A percentile compares a stretch with the other conserved stretches of the same genome.
These are phyloP conservation scores for Caranx ignobilis DNA, from an alignment of 2,113 vertebrate species.

Conservation along the genomic window DNA sequence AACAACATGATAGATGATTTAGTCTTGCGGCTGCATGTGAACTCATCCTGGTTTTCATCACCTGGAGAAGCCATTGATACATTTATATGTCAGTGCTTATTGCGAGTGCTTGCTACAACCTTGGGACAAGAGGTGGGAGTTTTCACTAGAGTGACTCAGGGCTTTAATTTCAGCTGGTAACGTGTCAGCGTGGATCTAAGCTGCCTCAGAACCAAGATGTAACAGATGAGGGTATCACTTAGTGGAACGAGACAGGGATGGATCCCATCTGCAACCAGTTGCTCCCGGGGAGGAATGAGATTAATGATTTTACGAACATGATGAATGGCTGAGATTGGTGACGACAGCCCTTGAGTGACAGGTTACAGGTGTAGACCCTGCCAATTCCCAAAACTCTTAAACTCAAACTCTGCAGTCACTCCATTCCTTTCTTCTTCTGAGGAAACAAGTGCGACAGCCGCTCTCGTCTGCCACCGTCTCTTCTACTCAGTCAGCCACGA, in stretches of 20 bases:
- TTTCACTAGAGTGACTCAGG: slow-evolving; percentile 32
- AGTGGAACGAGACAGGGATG: slow-evolving; percentile 46
- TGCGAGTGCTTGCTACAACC: slow-evolving; percentile 27
- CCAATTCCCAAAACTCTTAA: slow-evolving; percentile 63
- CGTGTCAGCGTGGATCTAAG: slow-evolving; percentile 52
- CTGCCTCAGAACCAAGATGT: slow-evolving; percentile 13
- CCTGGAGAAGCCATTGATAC: slow-evolving; percentile 59
- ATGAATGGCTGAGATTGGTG: slow-evolving; percentile 81
- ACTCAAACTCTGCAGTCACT: slow-evolving; percentile 28
- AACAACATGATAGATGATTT: slow-evolving; percentile 76
- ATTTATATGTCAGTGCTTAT: slow-evolving; percentile 57
- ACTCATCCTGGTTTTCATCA: slow-evolving; percentile 70
- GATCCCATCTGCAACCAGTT: slow-evolving; percentile 75
- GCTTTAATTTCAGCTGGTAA: slow-evolving; percentile 60
- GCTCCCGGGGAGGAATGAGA: slow-evolving; percentile 76
- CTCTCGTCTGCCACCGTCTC: slow-evolving; percentile 42
- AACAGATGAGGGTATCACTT: slow-evolving; percentile 58
- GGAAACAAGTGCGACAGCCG: slow-evolving; percentile 68
- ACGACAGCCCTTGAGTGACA: slow-evolving; percentile 85
- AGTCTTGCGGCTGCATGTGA: slow-evolving; percentile 56
- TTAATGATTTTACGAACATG: slow-evolving; percentile 84
- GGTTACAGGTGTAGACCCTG: slow-evolving; percentile 81
- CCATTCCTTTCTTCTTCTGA: slow-evolving; percentile 43
- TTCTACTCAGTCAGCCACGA: slow-evolving; percentile 62
- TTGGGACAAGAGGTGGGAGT: slow-evolving; percentile 20